Base-by-base conservation (phyloP, 2,888 invertebrate species). In the Drosophila histrio region DNA sequence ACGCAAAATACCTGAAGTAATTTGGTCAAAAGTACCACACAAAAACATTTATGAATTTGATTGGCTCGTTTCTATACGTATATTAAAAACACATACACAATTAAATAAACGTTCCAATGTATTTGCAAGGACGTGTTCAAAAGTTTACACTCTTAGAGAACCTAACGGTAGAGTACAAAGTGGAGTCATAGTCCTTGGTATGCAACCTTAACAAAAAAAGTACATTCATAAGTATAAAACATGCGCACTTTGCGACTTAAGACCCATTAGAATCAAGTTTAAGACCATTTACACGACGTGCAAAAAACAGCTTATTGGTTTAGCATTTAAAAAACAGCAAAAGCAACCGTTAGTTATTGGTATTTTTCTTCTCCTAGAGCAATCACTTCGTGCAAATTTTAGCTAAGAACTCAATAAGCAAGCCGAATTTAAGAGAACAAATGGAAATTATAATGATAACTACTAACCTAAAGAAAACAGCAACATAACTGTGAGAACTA, bases 351-450 rank as follows among this genome's bases (percentile, higher is more conserved):
- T 46, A 19, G 46, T 19, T 21, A 32, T 49, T 38, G 38, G 2
- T 21, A 21, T 34, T 28, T 26, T 54, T 15, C 39, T 41, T 21
- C 46, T 36, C 13, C 15, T 53, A 24, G 21, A 32, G 36, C 34
- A 6, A 43, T 64, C 19, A 56, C 26, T 58, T 38, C 13, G 34
- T 47, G 71, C 44, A 54, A 13, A 21, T 41, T 46, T 58, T 68
- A 34, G 46, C 52, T 56, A 49, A 41, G 39, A 66, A 52, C 39
- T 61, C 17, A 61, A 62, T 49, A 67, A 57, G 22, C 67, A 82
- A 82, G 64, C 78, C 86, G 87, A 82, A 82, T 85, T 81, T 78
- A 87, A 68, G 8, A 13, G 3, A 9, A 60, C 9, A 58, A 34
- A 41, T 44, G 43, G 2, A 50, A 34, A 22, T 28, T 15, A 17